These are phyloP conservation scores for Coregonus ussuriensis DNA, from an alignment of 2,797 vertebrate genomes.

Conservation along the genomic window DNA sequence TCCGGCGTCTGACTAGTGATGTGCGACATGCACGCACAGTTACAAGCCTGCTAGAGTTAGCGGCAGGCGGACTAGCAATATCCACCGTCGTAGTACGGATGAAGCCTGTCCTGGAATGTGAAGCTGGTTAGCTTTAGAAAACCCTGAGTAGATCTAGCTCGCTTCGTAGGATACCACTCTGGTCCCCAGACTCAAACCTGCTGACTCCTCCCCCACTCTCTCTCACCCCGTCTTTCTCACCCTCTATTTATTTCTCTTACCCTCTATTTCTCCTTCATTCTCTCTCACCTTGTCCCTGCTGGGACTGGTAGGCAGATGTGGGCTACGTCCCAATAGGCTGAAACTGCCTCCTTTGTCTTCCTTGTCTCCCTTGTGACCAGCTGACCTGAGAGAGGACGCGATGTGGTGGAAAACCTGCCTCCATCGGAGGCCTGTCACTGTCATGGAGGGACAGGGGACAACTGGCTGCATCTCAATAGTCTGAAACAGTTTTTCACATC, in stretches of 20 bases:
- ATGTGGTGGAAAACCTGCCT: not conserved
- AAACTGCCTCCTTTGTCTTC: not conserved
- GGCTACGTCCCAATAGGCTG: slow-evolving; percentile 8
- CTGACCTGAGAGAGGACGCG: not conserved
- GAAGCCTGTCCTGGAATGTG: too few relatives aligned
- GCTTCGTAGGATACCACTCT: slow-evolving; percentile 8
- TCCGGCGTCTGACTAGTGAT: too few relatives aligned
- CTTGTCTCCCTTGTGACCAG: not conserved
- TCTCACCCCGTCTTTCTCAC: not conserved
- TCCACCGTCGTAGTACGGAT: too few relatives aligned
- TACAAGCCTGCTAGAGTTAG: too few relatives aligned
- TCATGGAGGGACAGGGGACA: not conserved
- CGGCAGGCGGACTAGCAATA: too few relatives aligned
- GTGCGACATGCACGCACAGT: too few relatives aligned
- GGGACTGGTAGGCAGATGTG: not conserved
- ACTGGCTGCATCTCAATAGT: not conserved
- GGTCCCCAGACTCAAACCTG: slow-evolving; percentile 63
- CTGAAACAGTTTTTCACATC: not conserved
- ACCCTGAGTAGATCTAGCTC: too few relatives aligned
- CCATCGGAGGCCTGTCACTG: not conserved
- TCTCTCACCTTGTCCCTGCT: slow-evolving; percentile 7
- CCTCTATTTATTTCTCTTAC: not conserved
- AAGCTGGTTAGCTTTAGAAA: too few relatives aligned
- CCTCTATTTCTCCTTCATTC: not conserved
- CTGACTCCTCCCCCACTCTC: slow-evolving; percentile 52